A percentile compares a stretch with the other conserved stretches of the same genome.
phyloP scores from a whole-genome alignment of 2,888 invertebrate genomes.

The Mechanitis messenoides region DNA sequence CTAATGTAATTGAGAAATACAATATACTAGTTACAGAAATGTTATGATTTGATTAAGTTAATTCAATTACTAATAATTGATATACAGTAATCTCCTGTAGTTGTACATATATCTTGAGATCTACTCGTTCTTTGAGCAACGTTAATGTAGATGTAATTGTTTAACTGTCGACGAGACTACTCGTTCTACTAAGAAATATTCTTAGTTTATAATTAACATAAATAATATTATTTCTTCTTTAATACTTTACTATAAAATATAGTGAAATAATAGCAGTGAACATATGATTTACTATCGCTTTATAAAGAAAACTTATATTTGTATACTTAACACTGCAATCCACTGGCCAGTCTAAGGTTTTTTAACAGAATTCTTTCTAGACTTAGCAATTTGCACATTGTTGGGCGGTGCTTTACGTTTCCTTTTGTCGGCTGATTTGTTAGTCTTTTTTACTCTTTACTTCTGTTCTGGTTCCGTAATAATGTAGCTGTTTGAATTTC shows the following conservation, averaged over 20 bases:
- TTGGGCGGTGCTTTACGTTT: conserved; percentile 59
- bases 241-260: conserved; percentile 7
- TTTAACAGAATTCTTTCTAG: conserved; percentile 48
- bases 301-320: conserved; percentile 59
- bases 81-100: conserved; percentile 19
- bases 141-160: background rate
- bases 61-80: conserved; percentile 29
- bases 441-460: conserved; percentile 45
- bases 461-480: conserved; percentile 30
- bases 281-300: conserved; percentile 48
- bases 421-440: conserved; percentile 64
- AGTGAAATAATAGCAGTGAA: conserved; percentile 21
- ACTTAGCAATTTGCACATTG: conserved; percentile 57
- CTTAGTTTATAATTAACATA: too few species aligned
- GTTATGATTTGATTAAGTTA: conserved; percentile 26
- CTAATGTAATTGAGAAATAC: conserved; percentile 5
- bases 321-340: conserved; percentile 65
- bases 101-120: conserved; percentile 7
- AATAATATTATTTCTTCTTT: too few species aligned
- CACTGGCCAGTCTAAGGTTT: conserved; percentile 43
- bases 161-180: too few species aligned
- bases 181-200: too few species aligned
- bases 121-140: background rate
- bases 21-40: conserved; percentile 22
- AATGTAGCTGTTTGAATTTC: conserved; percentile 25